A percentile compares a stretch with the other conserved stretches of the same genome.
phyloP scores from a whole-genome alignment of 2,113 vertebrate species.

The Poeciliopsis retropinna region DNA sequence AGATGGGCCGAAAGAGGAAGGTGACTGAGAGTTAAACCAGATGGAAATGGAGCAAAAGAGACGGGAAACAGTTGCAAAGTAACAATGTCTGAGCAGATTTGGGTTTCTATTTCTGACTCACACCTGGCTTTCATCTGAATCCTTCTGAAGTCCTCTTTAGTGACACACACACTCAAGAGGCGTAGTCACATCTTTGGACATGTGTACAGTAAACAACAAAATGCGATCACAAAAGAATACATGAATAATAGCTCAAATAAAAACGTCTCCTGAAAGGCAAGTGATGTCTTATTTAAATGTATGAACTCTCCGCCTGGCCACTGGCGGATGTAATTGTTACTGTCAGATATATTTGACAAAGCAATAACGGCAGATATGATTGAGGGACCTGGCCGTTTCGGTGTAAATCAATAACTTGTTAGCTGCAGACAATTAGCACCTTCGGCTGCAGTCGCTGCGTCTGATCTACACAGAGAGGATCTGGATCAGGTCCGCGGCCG shows the following conservation, averaged over 20 bases:
- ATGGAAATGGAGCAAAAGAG: conserved; percentile 27
- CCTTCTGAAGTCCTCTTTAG: conserved; percentile 30
- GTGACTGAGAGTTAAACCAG: neutral
- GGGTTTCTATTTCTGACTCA: conserved; percentile 57
- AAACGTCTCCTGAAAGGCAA: neutral
- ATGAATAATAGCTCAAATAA: neutral
- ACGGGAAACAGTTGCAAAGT: conserved; percentile 51
- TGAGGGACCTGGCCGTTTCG: conserved; percentile 42
- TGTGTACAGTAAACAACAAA: neutral
- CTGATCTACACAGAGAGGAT: conserved; percentile 3
- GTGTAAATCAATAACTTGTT: conserved; percentile 58
- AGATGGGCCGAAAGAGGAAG: neutral
- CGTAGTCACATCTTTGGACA: neutral
- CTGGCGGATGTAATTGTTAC: conserved; percentile 19
- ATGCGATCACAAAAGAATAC: neutral
- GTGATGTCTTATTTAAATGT: conserved; percentile 6
- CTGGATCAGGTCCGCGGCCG: conserved; percentile 14
- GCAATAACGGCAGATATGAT: conserved; percentile 46
- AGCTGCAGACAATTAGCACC: conserved; percentile 38
- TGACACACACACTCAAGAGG: conserved; percentile 14
- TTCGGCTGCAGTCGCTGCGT: conserved; percentile 10
- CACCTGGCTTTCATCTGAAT: conserved; percentile 59
- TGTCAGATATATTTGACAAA: conserved; percentile 30
- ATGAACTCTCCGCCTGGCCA: neutral
- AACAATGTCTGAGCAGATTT: conserved; percentile 36